Evolutionary conservation across 1,140 invertebrate genomes (phyloP).

Genomic region (Drosophila dunni): DNA sequence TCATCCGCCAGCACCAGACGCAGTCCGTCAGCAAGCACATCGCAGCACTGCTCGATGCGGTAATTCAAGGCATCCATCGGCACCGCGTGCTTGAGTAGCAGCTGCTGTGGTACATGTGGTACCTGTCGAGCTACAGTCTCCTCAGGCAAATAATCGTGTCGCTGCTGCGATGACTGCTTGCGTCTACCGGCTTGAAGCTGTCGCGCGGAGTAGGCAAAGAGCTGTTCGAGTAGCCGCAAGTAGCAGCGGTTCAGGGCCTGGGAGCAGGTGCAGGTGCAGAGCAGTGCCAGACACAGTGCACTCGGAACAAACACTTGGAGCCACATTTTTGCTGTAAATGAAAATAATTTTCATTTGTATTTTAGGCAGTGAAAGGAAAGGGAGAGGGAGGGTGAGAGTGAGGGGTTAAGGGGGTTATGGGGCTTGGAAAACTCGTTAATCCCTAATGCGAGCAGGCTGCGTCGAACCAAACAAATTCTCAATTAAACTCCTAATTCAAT

Average conservation of each 20-base stretch:
- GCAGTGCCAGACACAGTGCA: not conserved
- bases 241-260: slow-evolving; percentile 23
- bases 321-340: slow-evolving; percentile 20
- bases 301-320: slow-evolving; percentile 3
- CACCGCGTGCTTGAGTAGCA: not conserved
- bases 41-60: slow-evolving; percentile 48
- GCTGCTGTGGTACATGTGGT: not conserved
- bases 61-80: not conserved
- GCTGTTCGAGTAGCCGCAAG: slow-evolving; percentile 29
- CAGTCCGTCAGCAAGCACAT: slow-evolving; percentile 36
- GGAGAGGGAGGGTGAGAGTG: not conserved
- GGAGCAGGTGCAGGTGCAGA: slow-evolving; percentile 25
- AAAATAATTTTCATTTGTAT: no score
- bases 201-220: slow-evolving; percentile 39
- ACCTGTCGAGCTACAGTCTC: no score
- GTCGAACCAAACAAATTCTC: slow-evolving; percentile 51
- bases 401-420: not conserved
- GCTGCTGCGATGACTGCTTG: not conserved
- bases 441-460: not conserved
- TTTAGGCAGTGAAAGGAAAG: not conserved
- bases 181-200: slow-evolving; percentile 13
- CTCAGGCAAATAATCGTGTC: not conserved
- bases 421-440: slow-evolving; percentile 15
- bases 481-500: slow-evolving; percentile 78
- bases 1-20: slow-evolving; percentile 63